Evolutionary conservation across 2,113 vertebrate species (phyloP).

Genomic region (Chelonoidis abingdonii): DNA sequence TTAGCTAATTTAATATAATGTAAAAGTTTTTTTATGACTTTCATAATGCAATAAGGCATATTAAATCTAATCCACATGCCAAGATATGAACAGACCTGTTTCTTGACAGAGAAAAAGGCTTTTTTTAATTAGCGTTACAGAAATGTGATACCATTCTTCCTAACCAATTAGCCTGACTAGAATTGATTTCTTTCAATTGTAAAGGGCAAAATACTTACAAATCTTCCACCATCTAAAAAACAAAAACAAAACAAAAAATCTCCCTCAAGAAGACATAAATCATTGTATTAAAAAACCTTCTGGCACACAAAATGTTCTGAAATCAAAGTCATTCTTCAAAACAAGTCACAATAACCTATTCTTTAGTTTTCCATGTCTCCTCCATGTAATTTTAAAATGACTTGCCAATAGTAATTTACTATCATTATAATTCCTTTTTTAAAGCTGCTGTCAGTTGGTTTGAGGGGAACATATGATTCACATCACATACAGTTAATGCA

Average conservation of each 20-base stretch:
- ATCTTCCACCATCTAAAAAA: neutral
- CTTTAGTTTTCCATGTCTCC: neutral
- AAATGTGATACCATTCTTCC: conserved; percentile 3
- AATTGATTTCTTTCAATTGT: neutral
- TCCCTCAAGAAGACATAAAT: neutral
- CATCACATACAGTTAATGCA: neutral
- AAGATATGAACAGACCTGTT: neutral
- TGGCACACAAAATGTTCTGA: neutral
- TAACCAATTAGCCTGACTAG: neutral
- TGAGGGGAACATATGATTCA: neutral
- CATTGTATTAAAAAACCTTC: neutral
- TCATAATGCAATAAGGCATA: neutral
- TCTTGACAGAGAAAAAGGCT: neutral
- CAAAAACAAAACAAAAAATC: neutral
- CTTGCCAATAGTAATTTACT: neutral
- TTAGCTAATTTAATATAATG: neutral
- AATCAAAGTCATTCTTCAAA: conserved; percentile 19
- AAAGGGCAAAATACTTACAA: neutral
- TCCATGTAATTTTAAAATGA: conserved; percentile 4
- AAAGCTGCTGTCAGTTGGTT: neutral
- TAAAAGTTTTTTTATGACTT: neutral
- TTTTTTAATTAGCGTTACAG: neutral
- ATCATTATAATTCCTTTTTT: neutral
- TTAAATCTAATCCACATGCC: neutral
- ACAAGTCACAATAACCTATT: neutral